Percentiles rank a stretch among this genome's conserved stretches.
phyloP scores from a whole-genome alignment of 2,113 vertebrate species.

The Cathartes aura region DNA sequence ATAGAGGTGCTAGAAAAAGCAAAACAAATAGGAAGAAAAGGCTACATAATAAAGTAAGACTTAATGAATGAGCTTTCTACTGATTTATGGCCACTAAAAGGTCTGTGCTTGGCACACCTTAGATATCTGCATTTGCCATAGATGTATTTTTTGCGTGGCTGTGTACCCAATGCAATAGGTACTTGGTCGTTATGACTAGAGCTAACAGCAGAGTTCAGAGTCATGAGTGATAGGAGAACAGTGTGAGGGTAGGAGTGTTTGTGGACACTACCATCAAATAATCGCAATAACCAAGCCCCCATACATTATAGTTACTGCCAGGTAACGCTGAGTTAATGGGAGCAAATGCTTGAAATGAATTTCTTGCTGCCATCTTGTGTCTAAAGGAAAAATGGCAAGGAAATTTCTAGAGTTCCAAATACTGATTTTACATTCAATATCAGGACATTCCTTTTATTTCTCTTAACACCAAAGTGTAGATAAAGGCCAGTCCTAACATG shows the following conservation, averaged over 20 bases:
- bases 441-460: not conserved
- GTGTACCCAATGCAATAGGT: not conserved
- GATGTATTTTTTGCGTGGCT: not conserved
- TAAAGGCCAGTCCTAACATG: not conserved
- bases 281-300: not conserved
- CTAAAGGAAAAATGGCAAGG: slow-evolving; percentile 60
- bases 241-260: not conserved
- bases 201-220: not conserved
- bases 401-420: slow-evolving; percentile 44
- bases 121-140: not conserved
- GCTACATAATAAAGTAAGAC: not conserved
- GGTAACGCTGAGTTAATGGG: not conserved
- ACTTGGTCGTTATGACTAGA: not conserved
- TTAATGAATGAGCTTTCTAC: not conserved
- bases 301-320: not conserved
- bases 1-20: not conserved
- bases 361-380: slow-evolving; percentile 74
- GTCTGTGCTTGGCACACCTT: not conserved
- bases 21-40: not conserved
- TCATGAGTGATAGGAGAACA: not conserved
- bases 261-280: not conserved
- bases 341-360: slow-evolving; percentile 51
- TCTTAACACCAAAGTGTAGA: not conserved
- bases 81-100: not conserved
- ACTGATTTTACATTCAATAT: not conserved